phyloP scores from a whole-genome alignment of 1,140 invertebrate species.

The Lepidurus couesii region DNA sequence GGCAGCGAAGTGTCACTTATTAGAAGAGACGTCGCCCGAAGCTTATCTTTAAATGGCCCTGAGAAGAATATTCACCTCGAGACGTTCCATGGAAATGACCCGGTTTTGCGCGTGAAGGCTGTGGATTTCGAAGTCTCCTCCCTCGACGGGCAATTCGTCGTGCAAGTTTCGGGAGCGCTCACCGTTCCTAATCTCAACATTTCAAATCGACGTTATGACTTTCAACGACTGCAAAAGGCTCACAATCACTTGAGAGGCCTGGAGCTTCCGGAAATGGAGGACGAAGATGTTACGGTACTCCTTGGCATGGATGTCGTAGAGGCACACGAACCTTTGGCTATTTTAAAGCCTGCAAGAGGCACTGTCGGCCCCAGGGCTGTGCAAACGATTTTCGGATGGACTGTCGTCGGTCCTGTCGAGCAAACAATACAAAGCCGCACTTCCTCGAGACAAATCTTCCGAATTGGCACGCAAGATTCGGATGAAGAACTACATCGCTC shows the following conservation, averaged over 20 bases:
- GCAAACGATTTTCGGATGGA: conserved; percentile 25
- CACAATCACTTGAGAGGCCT: conserved; percentile 3
- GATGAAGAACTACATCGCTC: conserved; percentile 24
- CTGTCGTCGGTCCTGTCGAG: background rate
- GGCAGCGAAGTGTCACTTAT: conserved; percentile 26
- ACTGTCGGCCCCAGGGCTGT: conserved; percentile 11
- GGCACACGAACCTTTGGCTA: conserved; percentile 1
- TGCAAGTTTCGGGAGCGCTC: conserved; percentile 4
- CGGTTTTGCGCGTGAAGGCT: background rate
- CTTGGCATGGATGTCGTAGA: conserved; percentile 25
- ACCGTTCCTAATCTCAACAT: conserved; percentile 30
- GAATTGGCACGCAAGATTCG: background rate
- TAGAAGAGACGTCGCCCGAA: background rate
- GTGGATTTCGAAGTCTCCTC: conserved; percentile 17
- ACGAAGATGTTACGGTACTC: conserved; percentile 9
- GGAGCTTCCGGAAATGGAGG: background rate
- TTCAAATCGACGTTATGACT: background rate
- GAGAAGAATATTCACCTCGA: background rate
- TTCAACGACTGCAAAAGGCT: background rate
- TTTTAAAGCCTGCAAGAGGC: background rate
- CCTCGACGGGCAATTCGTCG: background rate
- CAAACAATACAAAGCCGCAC: background rate
- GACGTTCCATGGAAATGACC: conserved; percentile 25
- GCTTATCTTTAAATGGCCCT: background rate
- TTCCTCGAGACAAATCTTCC: background rate